Evolutionary conservation across 2,113 vertebrate species (phyloP), one percentile per base, ranked within the genome.

Genomic region (Genyomyrus donnyi): DNA sequence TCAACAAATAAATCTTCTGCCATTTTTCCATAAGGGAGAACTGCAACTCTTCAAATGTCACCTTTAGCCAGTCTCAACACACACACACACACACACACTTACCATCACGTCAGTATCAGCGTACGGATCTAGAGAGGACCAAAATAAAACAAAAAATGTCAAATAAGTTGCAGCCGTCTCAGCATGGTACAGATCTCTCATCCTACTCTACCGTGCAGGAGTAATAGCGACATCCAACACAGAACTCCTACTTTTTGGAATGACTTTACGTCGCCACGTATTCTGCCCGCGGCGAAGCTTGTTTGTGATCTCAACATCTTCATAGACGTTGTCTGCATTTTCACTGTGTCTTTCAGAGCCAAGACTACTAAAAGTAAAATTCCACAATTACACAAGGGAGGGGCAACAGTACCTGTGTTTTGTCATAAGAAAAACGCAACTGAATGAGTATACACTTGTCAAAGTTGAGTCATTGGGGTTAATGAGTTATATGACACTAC

Each of bases 121-220:
- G 70, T 96, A 96, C 0, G 96, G 96, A 94, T 96, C 96, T 96
- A 92, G 49, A 85, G 77, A 90, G 5, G 27, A 24, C 50, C 49
- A 58, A 24, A 24, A 66, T 13, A 45, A 49, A 27, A 66, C 2
- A 45, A 85, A 85, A 42, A 35, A 45, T 11, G 46, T n/a, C 45
- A 46, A 17, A 11, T n/a, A 19, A 85, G 83, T 85, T 17, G 8
- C 24, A 24, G 21, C 24, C 0, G 2, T 62, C 0, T 3, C 8
- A 62, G 58, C 58, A 62, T n/a, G 5, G 50, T 27, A 1, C 24
- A 89, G 53, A 91, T 17, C 42, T 17, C 66, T 35, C 31, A 74
- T 11, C 27, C 11, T 19, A 5, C 70, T 77, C 11, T 7, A 17
- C 11, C 11, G 13, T 77, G 35, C 6, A 53, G 45, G 39, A 88